Evolutionary conservation across 2,888 invertebrate genomes (phyloP).

Genomic region (Ophion costatus): DNA sequence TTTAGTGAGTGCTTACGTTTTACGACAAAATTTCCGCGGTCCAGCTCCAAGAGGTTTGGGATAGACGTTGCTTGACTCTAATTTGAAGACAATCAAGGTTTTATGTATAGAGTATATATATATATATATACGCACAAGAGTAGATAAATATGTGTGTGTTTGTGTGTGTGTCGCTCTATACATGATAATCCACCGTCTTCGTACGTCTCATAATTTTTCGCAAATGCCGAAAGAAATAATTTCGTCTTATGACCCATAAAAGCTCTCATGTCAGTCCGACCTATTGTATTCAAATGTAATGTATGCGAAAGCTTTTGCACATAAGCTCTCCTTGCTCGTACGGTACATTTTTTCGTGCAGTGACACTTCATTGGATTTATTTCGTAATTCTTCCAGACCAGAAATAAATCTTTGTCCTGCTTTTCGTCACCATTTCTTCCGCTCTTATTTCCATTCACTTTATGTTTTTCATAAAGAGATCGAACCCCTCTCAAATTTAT

Average conservation of each 20-base stretch:
- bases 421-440: neutral
- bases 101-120: neutral
- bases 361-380: neutral
- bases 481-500: neutral
- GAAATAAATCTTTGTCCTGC: neutral
- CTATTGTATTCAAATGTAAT: neutral
- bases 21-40: neutral
- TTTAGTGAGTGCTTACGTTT: neutral
- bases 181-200: neutral
- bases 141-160: too few relatives aligned
- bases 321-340: neutral
- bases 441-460: neutral
- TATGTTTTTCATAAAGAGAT: neutral
- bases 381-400: neutral
- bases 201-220: neutral
- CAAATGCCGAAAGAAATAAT: neutral
- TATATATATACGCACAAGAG: too few relatives aligned
- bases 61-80: neutral
- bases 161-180: neutral
- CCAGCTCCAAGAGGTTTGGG: neutral
- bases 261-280: neutral
- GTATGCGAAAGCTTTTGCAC: neutral
- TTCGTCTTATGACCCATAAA: neutral
- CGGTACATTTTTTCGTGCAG: neutral
- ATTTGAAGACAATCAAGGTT: neutral